Evolutionary conservation across 2,797 vertebrate genomes (phyloP).

Genomic region (Cyclura pinguis): DNA sequence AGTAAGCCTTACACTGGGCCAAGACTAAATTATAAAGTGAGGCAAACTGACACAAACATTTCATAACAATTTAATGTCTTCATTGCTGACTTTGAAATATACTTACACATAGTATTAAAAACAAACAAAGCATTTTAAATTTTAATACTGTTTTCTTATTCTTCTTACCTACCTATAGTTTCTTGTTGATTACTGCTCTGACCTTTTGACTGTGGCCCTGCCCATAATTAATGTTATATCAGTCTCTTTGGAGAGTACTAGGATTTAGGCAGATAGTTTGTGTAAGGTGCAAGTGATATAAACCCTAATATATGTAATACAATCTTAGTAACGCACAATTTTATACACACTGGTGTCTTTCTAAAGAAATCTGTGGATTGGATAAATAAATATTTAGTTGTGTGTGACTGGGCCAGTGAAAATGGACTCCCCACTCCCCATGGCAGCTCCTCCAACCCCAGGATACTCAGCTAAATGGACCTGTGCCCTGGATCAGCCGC

Average conservation of each 20-base stretch:
- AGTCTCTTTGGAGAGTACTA: neutral
- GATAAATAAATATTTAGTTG: neutral
- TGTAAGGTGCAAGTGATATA: neutral
- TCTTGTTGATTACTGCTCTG: neutral
- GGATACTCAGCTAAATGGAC: neutral
- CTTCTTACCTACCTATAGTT: neutral
- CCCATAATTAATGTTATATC: neutral
- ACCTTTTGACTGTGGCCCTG: neutral
- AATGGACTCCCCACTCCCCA: neutral
- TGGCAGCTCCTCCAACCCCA: neutral
- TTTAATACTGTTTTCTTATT: neutral
- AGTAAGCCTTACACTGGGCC: neutral
- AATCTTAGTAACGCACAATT: neutral
- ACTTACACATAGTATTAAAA: conserved; percentile 10
- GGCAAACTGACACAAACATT: neutral
- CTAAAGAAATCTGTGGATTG: neutral
- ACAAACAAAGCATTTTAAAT: neutral
- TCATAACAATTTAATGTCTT: conserved; percentile 9
- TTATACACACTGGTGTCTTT: neutral
- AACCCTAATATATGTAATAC: neutral
- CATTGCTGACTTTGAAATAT: neutral
- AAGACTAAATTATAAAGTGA: neutral
- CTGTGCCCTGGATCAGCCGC: neutral
- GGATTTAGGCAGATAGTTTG: neutral
- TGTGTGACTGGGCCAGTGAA: neutral